phyloP scores from a whole-genome alignment of 2,113 vertebrate genomes.

The Arenaria interpres region DNA sequence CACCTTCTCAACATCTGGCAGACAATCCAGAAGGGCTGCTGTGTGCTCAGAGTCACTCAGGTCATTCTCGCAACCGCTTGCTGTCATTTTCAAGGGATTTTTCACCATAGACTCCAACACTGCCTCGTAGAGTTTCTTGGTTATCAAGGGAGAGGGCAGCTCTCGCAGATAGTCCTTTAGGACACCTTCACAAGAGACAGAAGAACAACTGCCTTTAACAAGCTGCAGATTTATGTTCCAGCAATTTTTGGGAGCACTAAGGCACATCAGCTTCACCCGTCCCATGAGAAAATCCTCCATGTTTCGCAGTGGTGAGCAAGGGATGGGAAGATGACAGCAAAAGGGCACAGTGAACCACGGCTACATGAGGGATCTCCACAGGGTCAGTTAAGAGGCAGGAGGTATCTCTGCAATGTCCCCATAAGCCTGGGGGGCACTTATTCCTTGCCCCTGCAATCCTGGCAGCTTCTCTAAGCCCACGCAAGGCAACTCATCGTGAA shows the following conservation, averaged over 20 bases:
- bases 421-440: not conserved
- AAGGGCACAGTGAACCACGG: not conserved
- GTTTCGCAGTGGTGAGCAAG: fast-evolving
- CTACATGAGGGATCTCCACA: not conserved
- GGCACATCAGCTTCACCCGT: not conserved
- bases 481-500: not conserved
- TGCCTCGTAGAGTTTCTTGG: constrained; percentile 90
- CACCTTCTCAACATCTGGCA: constrained; percentile 93
- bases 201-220: not conserved
- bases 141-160: constrained; percentile 93
- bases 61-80: constrained; percentile 87
- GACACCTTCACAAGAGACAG: constrained; percentile 81
- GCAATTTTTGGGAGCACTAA: not conserved
- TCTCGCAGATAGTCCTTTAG: constrained; percentile 97
- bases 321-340: not conserved
- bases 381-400: not conserved
- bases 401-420: not conserved
- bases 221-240: not conserved
- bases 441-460: not conserved
- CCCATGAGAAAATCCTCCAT: not conserved
- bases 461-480: not conserved
- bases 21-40: constrained; percentile 84
- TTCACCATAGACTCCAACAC: constrained; percentile 89
- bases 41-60: constrained; percentile 83
- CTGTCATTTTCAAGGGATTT: constrained; percentile 87